These are phyloP conservation scores for Dryococelus australis DNA, from an alignment of 2,888 invertebrate genomes.

Conservation along the genomic window DNA sequence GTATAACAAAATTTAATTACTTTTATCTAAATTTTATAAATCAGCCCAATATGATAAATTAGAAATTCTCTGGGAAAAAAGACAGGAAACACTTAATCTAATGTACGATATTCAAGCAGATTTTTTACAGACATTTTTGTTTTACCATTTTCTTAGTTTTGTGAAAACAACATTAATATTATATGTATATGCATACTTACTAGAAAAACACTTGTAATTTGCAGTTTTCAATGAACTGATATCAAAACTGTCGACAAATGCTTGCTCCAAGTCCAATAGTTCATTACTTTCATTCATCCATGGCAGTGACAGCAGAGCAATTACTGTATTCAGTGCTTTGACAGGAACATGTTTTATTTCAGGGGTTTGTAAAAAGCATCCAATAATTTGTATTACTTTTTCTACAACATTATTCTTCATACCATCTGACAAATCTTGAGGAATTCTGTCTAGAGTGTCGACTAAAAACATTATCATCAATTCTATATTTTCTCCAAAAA, in stretches of 20 bases:
- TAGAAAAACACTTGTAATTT: background rate
- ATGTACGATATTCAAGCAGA: too few species aligned
- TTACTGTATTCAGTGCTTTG: background rate
- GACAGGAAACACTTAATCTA: too few species aligned
- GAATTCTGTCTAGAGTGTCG: constrained; percentile 5
- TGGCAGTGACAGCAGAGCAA: background rate
- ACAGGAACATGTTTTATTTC: background rate
- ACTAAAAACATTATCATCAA: constrained; percentile 20
- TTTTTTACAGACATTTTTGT: too few species aligned
- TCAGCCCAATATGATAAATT: too few species aligned
- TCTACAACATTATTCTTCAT: background rate
- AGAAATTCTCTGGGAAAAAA: too few species aligned
- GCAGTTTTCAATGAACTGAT: background rate
- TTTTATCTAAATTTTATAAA: too few species aligned
- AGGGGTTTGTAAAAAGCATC: background rate
- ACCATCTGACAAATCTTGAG: background rate
- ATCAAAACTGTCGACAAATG: constrained; percentile 21
- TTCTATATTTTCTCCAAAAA: background rate
- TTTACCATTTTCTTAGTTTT: too few species aligned
- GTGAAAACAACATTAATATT: too few species aligned
- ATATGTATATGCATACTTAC: background rate
- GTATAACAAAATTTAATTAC: too few species aligned
- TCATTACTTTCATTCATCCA: background rate
- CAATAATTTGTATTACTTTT: background rate
- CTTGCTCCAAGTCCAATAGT: background rate